These are phyloP conservation scores for Luperina nickerlii DNA, from an alignment of 2,888 invertebrate genomes.

Conservation along the genomic window DNA sequence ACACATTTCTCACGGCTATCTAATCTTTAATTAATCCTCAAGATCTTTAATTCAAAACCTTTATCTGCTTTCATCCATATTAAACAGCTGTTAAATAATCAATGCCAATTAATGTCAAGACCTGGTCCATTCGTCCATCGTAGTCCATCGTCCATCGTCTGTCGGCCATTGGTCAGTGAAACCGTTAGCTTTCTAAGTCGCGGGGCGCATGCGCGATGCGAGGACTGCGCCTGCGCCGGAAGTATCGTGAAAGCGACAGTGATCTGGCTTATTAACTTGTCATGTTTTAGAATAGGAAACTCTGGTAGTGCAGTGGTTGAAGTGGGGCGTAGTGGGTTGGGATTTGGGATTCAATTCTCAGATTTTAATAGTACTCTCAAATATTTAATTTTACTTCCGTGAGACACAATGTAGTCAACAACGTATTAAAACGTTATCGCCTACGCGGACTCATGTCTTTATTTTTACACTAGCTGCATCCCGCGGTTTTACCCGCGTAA, in stretches of 20 bases:
- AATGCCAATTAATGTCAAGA: constrained; percentile 39
- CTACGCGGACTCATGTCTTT: background rate
- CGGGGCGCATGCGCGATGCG: constrained; percentile 70
- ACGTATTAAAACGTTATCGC: background rate
- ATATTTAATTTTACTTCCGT: background rate
- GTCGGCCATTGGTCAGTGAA: constrained; percentile 64
- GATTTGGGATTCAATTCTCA: constrained; percentile 4
- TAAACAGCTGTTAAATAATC: constrained; percentile 10
- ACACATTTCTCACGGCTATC: background rate
- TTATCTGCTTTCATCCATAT: constrained; percentile 3
- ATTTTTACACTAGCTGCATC: background rate
- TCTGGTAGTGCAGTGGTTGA: background rate
- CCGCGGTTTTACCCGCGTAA: too few species aligned
- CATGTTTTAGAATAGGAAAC: constrained; percentile 32
- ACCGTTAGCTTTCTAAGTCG: constrained; percentile 67
- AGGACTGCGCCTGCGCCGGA: constrained; percentile 54
- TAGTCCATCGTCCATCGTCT: background rate
- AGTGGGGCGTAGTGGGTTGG: background rate
- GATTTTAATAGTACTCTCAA: background rate
- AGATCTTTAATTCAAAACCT: constrained; percentile 22
- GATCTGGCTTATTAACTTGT: constrained; percentile 60
- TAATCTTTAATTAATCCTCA: constrained; percentile 32
- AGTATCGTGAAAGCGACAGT: constrained; percentile 65
- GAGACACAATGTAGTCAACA: background rate
- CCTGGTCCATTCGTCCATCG: constrained; percentile 18